phyloP scores from a whole-genome alignment of 1,140 invertebrate genomes.

The Xylocopa sonorina region DNA sequence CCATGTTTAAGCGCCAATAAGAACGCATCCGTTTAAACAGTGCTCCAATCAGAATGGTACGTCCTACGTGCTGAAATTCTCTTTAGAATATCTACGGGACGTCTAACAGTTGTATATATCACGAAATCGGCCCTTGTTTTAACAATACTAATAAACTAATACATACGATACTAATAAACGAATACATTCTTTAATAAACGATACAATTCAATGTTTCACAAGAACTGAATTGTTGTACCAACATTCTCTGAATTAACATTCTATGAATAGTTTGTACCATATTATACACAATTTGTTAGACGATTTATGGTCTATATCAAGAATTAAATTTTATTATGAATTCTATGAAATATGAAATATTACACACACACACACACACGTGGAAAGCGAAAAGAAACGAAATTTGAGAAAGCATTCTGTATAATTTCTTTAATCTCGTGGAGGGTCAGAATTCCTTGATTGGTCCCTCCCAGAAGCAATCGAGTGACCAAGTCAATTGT shows the following conservation, averaged over 20 bases:
- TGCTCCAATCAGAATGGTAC: not conserved
- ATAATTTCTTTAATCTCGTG: constrained; percentile 1
- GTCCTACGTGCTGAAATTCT: constrained; percentile 13
- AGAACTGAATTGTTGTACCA: too few species aligned
- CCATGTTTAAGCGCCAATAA: constrained; percentile 4
- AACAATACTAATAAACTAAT: too few species aligned
- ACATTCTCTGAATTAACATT: too few species aligned
- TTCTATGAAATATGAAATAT: not conserved
- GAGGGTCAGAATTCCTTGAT: constrained; percentile 4
- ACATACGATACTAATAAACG: too few species aligned
- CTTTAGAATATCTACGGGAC: constrained; percentile 5
- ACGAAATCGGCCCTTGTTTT: too few species aligned
- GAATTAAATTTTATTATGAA: not conserved
- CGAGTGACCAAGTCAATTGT: constrained; percentile 27
- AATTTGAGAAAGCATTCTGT: constrained; percentile 6
- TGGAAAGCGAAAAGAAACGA: not conserved
- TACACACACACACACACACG: too few species aligned
- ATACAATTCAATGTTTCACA: too few species aligned
- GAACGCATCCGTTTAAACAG: not conserved
- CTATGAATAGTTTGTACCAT: not conserved
- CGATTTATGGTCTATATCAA: not conserved
- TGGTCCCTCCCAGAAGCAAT: not conserved
- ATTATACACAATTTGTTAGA: not conserved
- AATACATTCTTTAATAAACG: too few species aligned
- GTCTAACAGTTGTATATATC: not conserved